Evolutionary conservation across 2,113 vertebrate genomes (phyloP), one percentile per base, ranked within the genome.

Genomic region (Cygnus atratus): DNA sequence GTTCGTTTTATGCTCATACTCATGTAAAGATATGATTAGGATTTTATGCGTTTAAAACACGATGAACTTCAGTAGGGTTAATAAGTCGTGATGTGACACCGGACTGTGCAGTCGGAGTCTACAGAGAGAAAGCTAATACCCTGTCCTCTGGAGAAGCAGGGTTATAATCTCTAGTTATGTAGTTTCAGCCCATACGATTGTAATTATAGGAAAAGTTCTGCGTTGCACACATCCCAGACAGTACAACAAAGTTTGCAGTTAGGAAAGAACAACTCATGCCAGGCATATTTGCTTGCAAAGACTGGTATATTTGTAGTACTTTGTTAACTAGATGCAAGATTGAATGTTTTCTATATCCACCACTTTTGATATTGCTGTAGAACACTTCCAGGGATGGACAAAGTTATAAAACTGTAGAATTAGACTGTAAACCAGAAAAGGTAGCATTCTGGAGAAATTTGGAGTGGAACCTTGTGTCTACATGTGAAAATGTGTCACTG

Each of bases 181-280:
- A 12, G 12, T 73, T 80, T 73, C 54, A 88, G 31, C 7, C 26
- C 9, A 1, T n/a, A 75, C 0, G 0, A 29, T 37, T 62, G 37
- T 39, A 84, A 73, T 76, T 85, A 13, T 14, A 87, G 52, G 46
- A 62, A 17, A 91, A 70, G 25, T 59, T 82, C 62, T 59, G 8
- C 1, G 0, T 4, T 66, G 41, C 43, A 19, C n/a, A 35, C 11
- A 31, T 46, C 54, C 37, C 44, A 20, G 41, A 31, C 37, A 43
- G 54, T 39, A 67, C 31, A 59, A 50, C 22, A 35, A 3, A 9
- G 25, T 52, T 77, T 68, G 21, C 25, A 65, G 13, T 46, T 83
- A 31, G 4, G 5, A 58, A 31, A 75, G 37, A 68, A 17, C 7
- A 37, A 55, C 55, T 92, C 9, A 35, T 31, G 15, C 25, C 44